A percentile compares a stretch with the other conserved stretches of the same genome.
Evolutionary conservation across 2,888 invertebrate species (phyloP).

Genomic region (Parnassius smintheus): DNA sequence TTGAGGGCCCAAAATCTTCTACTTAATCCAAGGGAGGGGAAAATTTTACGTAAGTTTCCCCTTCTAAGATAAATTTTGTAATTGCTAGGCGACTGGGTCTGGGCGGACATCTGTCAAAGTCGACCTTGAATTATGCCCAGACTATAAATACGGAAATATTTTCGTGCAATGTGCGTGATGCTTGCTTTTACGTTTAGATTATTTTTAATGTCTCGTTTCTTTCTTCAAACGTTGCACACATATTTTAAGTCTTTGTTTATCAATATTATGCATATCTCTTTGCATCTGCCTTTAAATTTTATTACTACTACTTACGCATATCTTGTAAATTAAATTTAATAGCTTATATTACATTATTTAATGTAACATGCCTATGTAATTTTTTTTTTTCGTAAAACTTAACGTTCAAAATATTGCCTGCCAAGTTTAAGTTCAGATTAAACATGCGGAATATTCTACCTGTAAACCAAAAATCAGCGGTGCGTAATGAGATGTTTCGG

Average conservation of each 20-base stretch:
- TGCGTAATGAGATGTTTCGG: not conserved
- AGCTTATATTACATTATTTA: not conserved
- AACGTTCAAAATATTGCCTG: conserved; percentile 13
- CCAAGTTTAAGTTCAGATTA: not conserved
- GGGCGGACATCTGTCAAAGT: conserved; percentile 63
- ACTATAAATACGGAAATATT: conserved; percentile 78
- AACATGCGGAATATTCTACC: conserved; percentile 1
- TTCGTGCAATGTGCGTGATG: conserved; percentile 49
- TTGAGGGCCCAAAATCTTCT: conserved; percentile 36
- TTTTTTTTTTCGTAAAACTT: not conserved
- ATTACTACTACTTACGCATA: not conserved
- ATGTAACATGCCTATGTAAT: not conserved
- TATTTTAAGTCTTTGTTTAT: conserved; percentile 41
- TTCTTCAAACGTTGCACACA: conserved; percentile 8
- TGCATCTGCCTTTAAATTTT: conserved; percentile 5
- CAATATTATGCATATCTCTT: conserved; percentile 3
- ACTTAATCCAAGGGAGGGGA: conserved; percentile 40
- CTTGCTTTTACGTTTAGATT: conserved; percentile 20
- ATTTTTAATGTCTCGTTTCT: conserved; percentile 22
- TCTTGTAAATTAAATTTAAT: no score
- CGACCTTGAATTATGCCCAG: conserved; percentile 71
- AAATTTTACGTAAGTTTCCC: conserved; percentile 65
- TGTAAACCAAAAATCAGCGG: conserved; percentile 32
- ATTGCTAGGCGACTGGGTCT: conserved; percentile 51
- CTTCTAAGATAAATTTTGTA: conserved; percentile 51